Evolutionary conservation across 2,888 invertebrate species (phyloP).

Genomic region (Lottia gigantea): DNA sequence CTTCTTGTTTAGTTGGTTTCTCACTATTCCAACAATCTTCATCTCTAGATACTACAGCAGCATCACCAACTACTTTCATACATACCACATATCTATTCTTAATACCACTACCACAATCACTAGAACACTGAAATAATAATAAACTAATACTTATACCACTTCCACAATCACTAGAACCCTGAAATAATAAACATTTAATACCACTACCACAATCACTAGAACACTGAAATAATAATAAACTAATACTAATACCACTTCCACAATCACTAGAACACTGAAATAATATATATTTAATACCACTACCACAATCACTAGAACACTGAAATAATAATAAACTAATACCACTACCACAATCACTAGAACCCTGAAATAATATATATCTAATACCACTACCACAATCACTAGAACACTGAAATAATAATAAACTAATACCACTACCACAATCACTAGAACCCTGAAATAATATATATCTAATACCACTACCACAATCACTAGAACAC

Average conservation of each 20-base stretch:
- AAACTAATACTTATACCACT: neutral
- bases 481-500: too few species aligned
- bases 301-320: slow-evolving; percentile 55
- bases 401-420: slow-evolving; percentile 55
- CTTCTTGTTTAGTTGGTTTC: slow-evolving; percentile 37
- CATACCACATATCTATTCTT: slow-evolving; percentile 47
- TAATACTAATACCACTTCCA: neutral
- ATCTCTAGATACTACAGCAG: slow-evolving; percentile 37
- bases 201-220: neutral
- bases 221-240: neutral
- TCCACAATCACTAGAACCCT: neutral
- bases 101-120: slow-evolving; percentile 47
- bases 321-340: slow-evolving; percentile 33
- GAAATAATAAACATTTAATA: too few species aligned
- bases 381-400: slow-evolving; percentile 54
- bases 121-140: slow-evolving; percentile 45
- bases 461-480: too few species aligned
- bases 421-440: neutral
- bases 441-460: too few species aligned
- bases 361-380: slow-evolving; percentile 53
- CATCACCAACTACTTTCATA: slow-evolving; percentile 30
- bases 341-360: slow-evolving; percentile 57
- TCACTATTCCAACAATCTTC: slow-evolving; percentile 40
- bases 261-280: slow-evolving; percentile 37
- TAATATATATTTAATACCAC: slow-evolving; percentile 39